Percentiles rank a stretch among this genome's conserved stretches.
These are phyloP conservation scores for Sternarchorhynchus goeldii DNA, from an alignment of 2,797 vertebrate species.

Conservation along the genomic window DNA sequence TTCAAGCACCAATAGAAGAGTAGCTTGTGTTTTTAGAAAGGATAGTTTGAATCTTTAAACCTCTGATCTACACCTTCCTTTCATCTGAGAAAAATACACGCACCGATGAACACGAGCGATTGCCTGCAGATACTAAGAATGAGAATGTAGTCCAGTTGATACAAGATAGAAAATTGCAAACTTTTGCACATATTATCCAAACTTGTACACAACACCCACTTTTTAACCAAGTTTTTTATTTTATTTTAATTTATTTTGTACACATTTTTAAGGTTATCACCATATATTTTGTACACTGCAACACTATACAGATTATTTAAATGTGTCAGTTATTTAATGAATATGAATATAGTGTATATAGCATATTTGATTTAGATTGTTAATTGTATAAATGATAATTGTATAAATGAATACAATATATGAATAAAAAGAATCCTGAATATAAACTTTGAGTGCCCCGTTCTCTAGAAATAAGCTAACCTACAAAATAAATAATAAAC, in stretches of 20 bases:
- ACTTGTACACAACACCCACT: slow-evolving; percentile 58
- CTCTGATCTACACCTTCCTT: slow-evolving; percentile 2
- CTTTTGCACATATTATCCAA: slow-evolving; percentile 62
- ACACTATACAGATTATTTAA: slow-evolving; percentile 72
- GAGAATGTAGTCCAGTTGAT: slow-evolving; percentile 1
- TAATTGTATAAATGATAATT: slow-evolving; percentile 53
- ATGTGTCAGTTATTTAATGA: slow-evolving; percentile 69
- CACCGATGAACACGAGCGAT: slow-evolving; percentile 29
- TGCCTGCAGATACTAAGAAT: neutral
- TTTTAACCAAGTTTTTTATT: slow-evolving; percentile 62
- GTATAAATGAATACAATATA: slow-evolving; percentile 22
- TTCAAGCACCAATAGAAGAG: neutral
- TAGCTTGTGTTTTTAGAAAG: neutral
- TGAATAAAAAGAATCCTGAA: slow-evolving; percentile 57
- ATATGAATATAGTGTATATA: slow-evolving; percentile 57
- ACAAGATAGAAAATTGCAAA: slow-evolving; percentile 51
- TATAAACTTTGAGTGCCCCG: slow-evolving; percentile 33
- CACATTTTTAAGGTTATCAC: slow-evolving; percentile 68
- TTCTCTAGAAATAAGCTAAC: neutral
- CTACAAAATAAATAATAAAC: neutral
- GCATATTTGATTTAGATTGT: slow-evolving; percentile 56
- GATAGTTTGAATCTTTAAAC: too few relatives aligned
- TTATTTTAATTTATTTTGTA: slow-evolving; percentile 64
- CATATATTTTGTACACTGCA: slow-evolving; percentile 74
- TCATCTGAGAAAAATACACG: slow-evolving; percentile 36